Evolutionary conservation across 2,113 vertebrate species (phyloP), one percentile per base, ranked within the genome.

Genomic region (Lophochroa leadbeateri): DNA sequence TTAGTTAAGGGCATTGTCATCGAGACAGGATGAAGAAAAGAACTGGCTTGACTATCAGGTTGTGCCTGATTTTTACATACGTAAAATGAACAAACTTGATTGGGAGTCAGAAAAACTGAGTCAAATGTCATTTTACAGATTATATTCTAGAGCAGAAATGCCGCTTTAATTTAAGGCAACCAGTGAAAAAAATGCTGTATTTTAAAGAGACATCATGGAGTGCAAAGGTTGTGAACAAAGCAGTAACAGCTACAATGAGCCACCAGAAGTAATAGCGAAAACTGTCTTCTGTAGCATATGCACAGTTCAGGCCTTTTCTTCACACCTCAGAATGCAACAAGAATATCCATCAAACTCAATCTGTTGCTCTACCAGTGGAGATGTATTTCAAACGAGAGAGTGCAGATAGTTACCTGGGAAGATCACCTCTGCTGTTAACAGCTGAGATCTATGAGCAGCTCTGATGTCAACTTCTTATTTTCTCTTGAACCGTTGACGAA

Each of bases 271-370:
- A 97, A 92, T 77, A 97, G 96, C 70, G 71, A 97, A 98, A 97
- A 97, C 97, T 97, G 97, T 97, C 95, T 94, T 83, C 97, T 78
- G 61, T 37, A 98, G 96, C 98, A 98, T 98, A 98, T 98, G 98
- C 95, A 92, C 94, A 90, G 97, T 96, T 97, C 97, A 82, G 92
- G 97, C 97, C 98, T 98, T 97, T 95, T 96, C 97, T 97, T 98
- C 98, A 97, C 98, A 97, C 97, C 97, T 98, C 97, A 25, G 94
- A 95, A 92, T 92, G 92, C 97, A 94, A 74, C 95, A 97, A 96
- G 97, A 96, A 97, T 98, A 97, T 97, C 98, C 97, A 95, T 97
- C 97, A 97, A 89, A 97, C 96, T 93, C 98, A 97, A 98, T 96
- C 98, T 98, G 98, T 98, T 92, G 65, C 97, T 94, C 65, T 92